These are phyloP conservation scores for Pedicia rivosa DNA, from an alignment of 2,888 invertebrate genomes.

Conservation along the genomic window DNA sequence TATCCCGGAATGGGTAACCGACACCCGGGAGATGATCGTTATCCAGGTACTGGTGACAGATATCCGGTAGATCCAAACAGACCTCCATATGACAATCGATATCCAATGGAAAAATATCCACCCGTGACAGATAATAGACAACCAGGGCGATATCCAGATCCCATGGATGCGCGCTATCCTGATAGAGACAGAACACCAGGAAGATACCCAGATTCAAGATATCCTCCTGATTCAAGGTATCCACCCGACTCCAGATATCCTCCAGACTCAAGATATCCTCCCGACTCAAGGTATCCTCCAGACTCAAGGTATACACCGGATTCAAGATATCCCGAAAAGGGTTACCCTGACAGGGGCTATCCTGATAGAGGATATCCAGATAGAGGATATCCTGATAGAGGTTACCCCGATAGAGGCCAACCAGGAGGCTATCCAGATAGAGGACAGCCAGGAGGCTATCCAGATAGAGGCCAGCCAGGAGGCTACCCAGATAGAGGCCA, in stretches of 20 bases:
- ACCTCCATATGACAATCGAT: conserved; percentile 31
- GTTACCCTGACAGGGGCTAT: conserved; percentile 28
- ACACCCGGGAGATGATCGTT: conserved; percentile 29
- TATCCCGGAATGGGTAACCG: conserved; percentile 18
- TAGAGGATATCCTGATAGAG: conserved; percentile 16
- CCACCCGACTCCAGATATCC: conserved; percentile 14
- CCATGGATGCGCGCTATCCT: conserved; percentile 25
- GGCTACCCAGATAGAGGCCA: conserved; percentile 15
- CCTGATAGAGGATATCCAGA: conserved; percentile 29
- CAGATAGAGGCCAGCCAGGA: conserved; percentile 5
- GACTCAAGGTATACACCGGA: conserved; percentile 24
- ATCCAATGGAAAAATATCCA: conserved; percentile 28
- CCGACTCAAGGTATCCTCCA: conserved; percentile 9
- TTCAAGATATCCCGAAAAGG: conserved; percentile 25
- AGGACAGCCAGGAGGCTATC: conserved; percentile 10
- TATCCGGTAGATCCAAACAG: conserved; percentile 29
- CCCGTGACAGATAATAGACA: conserved; percentile 22
- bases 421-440: conserved; percentile 12
- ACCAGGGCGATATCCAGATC: conserved; percentile 5
- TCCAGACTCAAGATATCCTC: conserved; percentile 10
- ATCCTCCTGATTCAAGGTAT: conserved; percentile 9
- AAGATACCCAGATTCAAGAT: conserved; percentile 8
- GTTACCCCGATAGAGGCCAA: conserved; percentile 12
- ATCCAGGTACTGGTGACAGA: conserved; percentile 32
- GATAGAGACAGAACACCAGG: conserved; percentile 11